Conservation (phyloP, 2,888 invertebrate species). For the Plemyria rubiginata region DNA sequence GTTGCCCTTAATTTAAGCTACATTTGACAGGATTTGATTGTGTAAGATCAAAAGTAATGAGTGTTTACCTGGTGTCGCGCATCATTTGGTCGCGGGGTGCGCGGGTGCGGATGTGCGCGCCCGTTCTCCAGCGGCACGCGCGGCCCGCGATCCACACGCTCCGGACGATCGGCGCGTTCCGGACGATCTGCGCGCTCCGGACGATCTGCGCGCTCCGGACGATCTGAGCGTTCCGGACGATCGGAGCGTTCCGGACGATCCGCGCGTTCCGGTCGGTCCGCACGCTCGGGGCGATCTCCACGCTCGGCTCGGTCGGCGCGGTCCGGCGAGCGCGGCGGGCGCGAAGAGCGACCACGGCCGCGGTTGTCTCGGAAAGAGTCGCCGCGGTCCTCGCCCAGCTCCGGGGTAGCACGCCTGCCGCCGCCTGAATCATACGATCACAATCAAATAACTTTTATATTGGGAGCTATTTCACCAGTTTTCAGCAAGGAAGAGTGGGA, state of each 20-base stretch:
- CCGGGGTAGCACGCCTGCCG: slow-evolving; percentile 87
- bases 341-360: slow-evolving; percentile 32
- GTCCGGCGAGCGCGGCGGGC: slow-evolving; percentile 49
- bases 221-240: slow-evolving; percentile 48
- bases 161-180: slow-evolving; percentile 39
- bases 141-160: slow-evolving; percentile 51
- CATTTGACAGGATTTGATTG: no score
- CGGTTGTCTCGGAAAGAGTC: slow-evolving; percentile 41
- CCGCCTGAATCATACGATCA: slow-evolving; percentile 42
- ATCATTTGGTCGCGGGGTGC: slow-evolving; percentile 48
- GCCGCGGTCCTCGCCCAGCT: slow-evolving; percentile 87
- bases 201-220: slow-evolving; percentile 43
- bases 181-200: slow-evolving; percentile 40
- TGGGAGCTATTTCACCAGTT: no score
- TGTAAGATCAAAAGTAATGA: neutral
- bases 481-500: no score
- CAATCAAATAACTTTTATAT: no score
- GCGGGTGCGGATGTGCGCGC: slow-evolving; percentile 55
- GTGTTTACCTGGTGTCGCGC: slow-evolving; percentile 37
- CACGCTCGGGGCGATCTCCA: slow-evolving; percentile 44
- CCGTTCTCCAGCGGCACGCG: slow-evolving; percentile 73
- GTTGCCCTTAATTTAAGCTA: no score
- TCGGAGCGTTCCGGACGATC: slow-evolving; percentile 37
- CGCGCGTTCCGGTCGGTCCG: slow-evolving; percentile 12
- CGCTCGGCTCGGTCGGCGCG: slow-evolving; percentile 50